Evolutionary conservation across 2,113 vertebrate genomes (phyloP), one percentile per base, ranked within the genome.

Genomic region (Galeopterus variegatus): DNA sequence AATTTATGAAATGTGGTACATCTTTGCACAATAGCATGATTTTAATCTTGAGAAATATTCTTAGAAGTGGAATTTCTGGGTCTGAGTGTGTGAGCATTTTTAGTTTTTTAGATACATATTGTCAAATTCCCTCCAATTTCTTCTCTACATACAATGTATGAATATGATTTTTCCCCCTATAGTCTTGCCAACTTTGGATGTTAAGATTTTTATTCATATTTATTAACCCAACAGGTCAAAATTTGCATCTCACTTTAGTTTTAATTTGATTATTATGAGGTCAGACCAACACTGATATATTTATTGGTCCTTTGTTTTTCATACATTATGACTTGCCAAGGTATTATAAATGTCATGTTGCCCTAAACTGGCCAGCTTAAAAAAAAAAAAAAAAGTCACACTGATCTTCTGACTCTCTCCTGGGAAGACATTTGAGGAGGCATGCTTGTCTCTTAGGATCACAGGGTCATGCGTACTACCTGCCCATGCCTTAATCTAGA

Each of bases 31-130:
- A 8, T 80, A 28, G 36, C 14, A 5, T 84, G 90, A 84, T 48
- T 73, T 84, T 90, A 41, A 73, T 79, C 9, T 80, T 58, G 65
- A 73, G 65, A 90, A 86, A 65, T 93, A 90, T 31, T 83, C 28
- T 86, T 84, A 56, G 45, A 93, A 72, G 45, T 45, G 3, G 48
- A 94, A 72, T 80, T 64, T 80, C 94, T 84, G 21, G 18, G 33
- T 23, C 79, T 79, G 64, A 88, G 41, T 3, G 3, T 73, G 33
- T 76, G 19, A 62, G 28, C 52, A 48, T 79, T 85, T 85, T 77
- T 48, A 54, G 72, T 52, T 13, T 15, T 79, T 56, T 72, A 79
- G 64, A 48, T 48, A 36, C 12, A 65, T 24, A 73, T 19, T 28
- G 18, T 31, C 79, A 33, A 79, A 31, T 80, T 45, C 2, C 17